Evolutionary conservation across 2,888 invertebrate species (phyloP), one percentile per base, ranked within the genome.

Genomic region (Ethmia dodecea): DNA sequence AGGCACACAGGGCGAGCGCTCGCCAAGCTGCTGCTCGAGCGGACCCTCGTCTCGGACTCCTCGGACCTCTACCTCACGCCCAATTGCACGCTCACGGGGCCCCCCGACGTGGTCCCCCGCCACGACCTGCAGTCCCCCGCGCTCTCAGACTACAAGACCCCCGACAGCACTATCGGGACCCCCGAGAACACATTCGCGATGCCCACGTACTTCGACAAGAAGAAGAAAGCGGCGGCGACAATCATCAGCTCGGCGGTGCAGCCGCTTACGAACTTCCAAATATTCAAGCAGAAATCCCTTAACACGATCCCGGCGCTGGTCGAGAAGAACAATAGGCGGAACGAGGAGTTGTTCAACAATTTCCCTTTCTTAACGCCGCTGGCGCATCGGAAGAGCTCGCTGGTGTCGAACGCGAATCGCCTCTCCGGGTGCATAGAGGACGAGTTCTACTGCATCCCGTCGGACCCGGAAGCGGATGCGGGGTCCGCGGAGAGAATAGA

Each of bases 311-410:
- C 86, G 29, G 78, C 80, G 34, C 46, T 74, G 35, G 53, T 76
- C 27, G 84, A 84, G 37, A 58, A 60, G 43, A 58, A 57, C 43
- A 22, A 22, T 22, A 63, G 55, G 37, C 64, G 64, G 42, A 65
- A 60, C 59, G 81, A 79, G 52, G 84, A 86, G 54, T 56, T 89
- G 40, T 88, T 89, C 63, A 86, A 86, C 40, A 86, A 87, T 59
- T 87, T 87, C 39, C 87, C 86, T 33, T 89, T 89, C 55, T 65
- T 89, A 44, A 90, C 90, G 38, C 90, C 90, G 31, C 75, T 88
- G 27, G 87, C 88, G 36, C 83, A 87, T 57, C 60, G 89, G 3
- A 86, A 84, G 69, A 76, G 66, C 50, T 86, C 84, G 12, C 64
- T 79, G 5, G 64, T 73, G 28, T 61, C 74, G 31, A 60, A 66